A percentile compares a stretch with the other conserved stretches of the same genome.
These are phyloP conservation scores for Limanda limanda DNA, from an alignment of 2,113 vertebrate genomes.

Conservation along the genomic window DNA sequence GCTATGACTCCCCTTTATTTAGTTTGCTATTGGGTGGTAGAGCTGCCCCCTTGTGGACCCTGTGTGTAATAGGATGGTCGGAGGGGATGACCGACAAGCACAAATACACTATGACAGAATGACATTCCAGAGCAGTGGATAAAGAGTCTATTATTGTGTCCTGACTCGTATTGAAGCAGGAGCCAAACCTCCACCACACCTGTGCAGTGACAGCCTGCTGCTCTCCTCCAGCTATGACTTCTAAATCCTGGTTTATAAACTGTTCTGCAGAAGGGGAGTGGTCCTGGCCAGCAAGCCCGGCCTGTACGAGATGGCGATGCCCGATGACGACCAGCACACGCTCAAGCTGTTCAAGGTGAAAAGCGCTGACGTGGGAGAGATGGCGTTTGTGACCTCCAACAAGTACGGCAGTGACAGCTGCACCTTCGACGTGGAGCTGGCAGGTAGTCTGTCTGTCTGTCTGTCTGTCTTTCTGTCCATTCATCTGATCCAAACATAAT, in stretches of 20 bases:
- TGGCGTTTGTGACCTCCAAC: constrained; percentile 90
- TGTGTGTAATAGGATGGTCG: not conserved
- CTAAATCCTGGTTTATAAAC: not conserved
- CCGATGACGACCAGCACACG: constrained; percentile 92
- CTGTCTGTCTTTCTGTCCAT: not conserved
- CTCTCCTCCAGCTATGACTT: not conserved
- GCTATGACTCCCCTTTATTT: not conserved
- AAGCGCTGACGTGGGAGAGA: constrained; percentile 83
- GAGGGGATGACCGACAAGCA: no score
- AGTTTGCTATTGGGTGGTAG: not conserved
- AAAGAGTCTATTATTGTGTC: constrained; percentile 20
- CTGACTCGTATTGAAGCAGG: not conserved
- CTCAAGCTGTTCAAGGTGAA: constrained; percentile 86
- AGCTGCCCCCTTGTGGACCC: not conserved
- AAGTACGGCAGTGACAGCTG: constrained; percentile 87
- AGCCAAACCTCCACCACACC: not conserved
- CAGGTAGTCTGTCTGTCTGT: constrained; percentile 81
- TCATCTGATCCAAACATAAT: not conserved
- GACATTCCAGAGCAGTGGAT: constrained; percentile 20
- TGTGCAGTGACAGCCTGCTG: not conserved
- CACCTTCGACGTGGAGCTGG: constrained; percentile 85
- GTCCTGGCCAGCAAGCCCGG: constrained; percentile 83
- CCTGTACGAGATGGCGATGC: constrained; percentile 89
- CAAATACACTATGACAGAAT: no score
- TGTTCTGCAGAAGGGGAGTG: constrained; percentile 80